phyloP scores from a whole-genome alignment of 2,888 invertebrate genomes.

The Erebia palarica region DNA sequence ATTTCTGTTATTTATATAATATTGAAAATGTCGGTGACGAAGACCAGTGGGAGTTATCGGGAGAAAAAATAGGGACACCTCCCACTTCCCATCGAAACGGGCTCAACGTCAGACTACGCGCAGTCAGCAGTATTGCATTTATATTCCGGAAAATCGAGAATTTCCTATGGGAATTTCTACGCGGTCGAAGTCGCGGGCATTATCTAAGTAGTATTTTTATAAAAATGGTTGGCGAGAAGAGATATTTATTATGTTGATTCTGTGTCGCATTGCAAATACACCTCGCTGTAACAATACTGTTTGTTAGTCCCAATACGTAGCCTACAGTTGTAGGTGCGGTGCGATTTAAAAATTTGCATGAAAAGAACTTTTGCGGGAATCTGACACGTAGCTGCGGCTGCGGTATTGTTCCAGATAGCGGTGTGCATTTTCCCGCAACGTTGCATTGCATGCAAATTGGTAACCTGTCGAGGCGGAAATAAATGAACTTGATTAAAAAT shows the following conservation, averaged over 20 bases:
- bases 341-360: conserved; percentile 33
- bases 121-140: too few relatives aligned
- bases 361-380: conserved; percentile 30
- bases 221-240: not conserved
- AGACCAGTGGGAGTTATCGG: too few relatives aligned
- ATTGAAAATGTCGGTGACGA: too few relatives aligned
- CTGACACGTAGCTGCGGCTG: conserved; percentile 35
- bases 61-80: too few relatives aligned
- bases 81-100: too few relatives aligned
- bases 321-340: conserved; percentile 15
- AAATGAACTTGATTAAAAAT: conserved; percentile 33
- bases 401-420: conserved; percentile 34
- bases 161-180: too few relatives aligned
- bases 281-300: conserved; percentile 8
- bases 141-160: too few relatives aligned
- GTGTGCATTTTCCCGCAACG: conserved; percentile 36
- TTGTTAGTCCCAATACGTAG: conserved; percentile 21
- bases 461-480: conserved; percentile 36
- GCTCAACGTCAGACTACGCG: too few relatives aligned
- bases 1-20: too few relatives aligned
- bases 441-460: conserved; percentile 34
- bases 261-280: conserved; percentile 11
- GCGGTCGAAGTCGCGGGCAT: too few relatives aligned
- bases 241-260: not conserved
- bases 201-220: too few relatives aligned